phyloP scores from a whole-genome alignment of 92 coral and sea anemone genomes.

The Parazoanthus swiftii region DNA sequence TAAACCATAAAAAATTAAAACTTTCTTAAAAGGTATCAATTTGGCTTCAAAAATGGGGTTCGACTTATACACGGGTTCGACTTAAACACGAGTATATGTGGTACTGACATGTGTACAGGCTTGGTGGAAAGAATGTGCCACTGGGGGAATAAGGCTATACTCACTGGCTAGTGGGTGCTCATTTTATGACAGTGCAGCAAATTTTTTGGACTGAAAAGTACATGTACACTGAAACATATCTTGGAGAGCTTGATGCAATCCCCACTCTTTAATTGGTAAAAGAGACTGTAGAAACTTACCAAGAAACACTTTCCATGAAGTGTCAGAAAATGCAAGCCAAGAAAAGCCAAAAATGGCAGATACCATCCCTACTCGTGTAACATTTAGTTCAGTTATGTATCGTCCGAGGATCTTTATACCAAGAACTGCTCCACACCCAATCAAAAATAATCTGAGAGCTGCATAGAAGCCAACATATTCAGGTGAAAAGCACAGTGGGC shows the following conservation, averaged over 20 bases:
- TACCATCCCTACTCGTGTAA: slow-evolving; percentile 56
- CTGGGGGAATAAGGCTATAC: too few species aligned
- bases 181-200: too few species aligned
- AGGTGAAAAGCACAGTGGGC: slow-evolving; percentile 76
- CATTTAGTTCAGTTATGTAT: slow-evolving; percentile 55
- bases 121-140: too few species aligned
- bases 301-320: slow-evolving; percentile 47
- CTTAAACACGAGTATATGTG: too few species aligned
- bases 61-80: too few species aligned
- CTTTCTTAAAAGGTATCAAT: too few species aligned
- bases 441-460: slow-evolving; percentile 55
- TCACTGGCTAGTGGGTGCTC: too few species aligned
- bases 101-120: too few species aligned
- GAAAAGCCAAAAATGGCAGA: slow-evolving; percentile 49
- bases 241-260: not conserved
- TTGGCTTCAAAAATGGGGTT: too few species aligned
- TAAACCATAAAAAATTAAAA: too few species aligned
- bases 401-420: slow-evolving; percentile 60
- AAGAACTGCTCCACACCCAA: slow-evolving; percentile 68
- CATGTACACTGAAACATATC: too few species aligned
- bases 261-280: not conserved
- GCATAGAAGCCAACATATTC: slow-evolving; percentile 64
- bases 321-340: slow-evolving; percentile 49
- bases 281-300: slow-evolving; percentile 43
- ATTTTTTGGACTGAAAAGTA: too few species aligned